Conservation (phyloP, 2,888 invertebrate genomes). For the Sphinx pinastri region DNA sequence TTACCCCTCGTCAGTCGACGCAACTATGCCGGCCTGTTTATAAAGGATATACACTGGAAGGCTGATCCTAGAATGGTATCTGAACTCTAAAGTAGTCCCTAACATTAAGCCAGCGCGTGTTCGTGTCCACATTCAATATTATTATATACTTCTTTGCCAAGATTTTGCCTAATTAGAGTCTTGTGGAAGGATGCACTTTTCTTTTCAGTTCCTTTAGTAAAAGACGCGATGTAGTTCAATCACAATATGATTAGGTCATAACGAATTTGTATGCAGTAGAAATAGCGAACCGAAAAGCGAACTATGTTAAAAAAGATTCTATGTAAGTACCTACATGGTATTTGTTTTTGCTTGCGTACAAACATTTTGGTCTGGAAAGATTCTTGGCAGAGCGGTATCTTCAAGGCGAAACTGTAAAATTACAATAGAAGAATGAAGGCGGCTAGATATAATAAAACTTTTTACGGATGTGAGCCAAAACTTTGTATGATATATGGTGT, state of each 20-base stretch:
- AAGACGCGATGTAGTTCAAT: background rate
- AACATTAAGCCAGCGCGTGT: too few relatives aligned
- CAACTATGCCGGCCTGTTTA: too few relatives aligned
- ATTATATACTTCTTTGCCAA: background rate
- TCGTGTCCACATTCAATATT: too few relatives aligned
- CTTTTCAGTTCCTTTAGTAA: background rate
- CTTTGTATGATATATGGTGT: conserved; percentile 47
- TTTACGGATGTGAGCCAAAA: conserved; percentile 48
- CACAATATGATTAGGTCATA: background rate
- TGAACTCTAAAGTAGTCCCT: too few relatives aligned
- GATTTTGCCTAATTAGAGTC: background rate
- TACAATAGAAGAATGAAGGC: conserved; percentile 34
- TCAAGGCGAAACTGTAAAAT: conserved; percentile 31
- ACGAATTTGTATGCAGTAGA: background rate
- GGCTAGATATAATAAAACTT: conserved; percentile 44
- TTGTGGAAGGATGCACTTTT: background rate
- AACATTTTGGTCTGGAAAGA: conserved; percentile 27
- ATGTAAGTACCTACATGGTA: background rate
- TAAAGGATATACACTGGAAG: too few relatives aligned
- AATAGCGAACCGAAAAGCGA: background rate
- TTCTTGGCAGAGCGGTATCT: conserved; percentile 34
- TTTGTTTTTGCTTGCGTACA: conserved; percentile 10
- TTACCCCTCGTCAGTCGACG: too few relatives aligned
- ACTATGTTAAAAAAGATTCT: background rate
- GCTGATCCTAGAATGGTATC: too few relatives aligned